These are phyloP conservation scores for Xenentodon cancila DNA, from an alignment of 2,797 vertebrate genomes.

Conservation along the genomic window DNA sequence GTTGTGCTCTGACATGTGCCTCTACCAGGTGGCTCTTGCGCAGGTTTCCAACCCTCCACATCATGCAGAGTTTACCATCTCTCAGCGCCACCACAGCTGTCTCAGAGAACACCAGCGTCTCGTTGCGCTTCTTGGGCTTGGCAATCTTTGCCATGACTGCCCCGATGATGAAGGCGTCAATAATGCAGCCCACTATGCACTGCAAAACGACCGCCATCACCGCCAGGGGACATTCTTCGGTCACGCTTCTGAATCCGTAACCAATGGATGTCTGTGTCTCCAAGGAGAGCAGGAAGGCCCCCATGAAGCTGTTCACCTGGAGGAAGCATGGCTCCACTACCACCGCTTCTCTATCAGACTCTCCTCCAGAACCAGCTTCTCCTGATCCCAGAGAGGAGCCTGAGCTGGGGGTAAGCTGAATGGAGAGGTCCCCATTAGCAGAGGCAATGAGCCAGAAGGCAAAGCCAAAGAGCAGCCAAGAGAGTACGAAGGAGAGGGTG, in stretches of 20 bases:
- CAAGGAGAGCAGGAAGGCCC: constrained; percentile 92
- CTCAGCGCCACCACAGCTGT: constrained; percentile 90
- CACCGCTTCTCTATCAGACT: constrained; percentile 54
- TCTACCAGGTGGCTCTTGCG: constrained; percentile 94
- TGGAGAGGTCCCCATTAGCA: constrained; percentile 82
- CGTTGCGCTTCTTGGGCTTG: constrained; percentile 96
- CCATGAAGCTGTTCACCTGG: constrained; percentile 92
- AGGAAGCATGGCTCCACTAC: constrained; percentile 86
- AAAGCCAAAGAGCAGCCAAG: constrained; percentile 94
- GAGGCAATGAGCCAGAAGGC: constrained; percentile 93
- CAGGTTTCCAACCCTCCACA: constrained; percentile 94
- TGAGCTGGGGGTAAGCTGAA: constrained; percentile 63
- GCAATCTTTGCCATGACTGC: constrained; percentile 95
- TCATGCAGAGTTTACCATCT: constrained; percentile 91
- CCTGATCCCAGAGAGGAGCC: constrained; percentile 59
- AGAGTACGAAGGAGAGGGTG: constrained; percentile 92
- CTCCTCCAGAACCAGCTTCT: constrained; percentile 56
- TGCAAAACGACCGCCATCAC: constrained; percentile 92
- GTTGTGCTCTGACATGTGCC: constrained; percentile 91
- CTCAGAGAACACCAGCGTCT: constrained; percentile 90
- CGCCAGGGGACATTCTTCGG: constrained; percentile 92
- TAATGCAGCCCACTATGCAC: constrained; percentile 95
- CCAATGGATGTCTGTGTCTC: constrained; percentile 92
- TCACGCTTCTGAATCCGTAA: constrained; percentile 92
- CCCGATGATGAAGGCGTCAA: constrained; percentile 95